Percentiles rank a stretch among this genome's conserved stretches.
Conservation (phyloP, 2,113 vertebrate species). For the Columbina picui region DNA sequence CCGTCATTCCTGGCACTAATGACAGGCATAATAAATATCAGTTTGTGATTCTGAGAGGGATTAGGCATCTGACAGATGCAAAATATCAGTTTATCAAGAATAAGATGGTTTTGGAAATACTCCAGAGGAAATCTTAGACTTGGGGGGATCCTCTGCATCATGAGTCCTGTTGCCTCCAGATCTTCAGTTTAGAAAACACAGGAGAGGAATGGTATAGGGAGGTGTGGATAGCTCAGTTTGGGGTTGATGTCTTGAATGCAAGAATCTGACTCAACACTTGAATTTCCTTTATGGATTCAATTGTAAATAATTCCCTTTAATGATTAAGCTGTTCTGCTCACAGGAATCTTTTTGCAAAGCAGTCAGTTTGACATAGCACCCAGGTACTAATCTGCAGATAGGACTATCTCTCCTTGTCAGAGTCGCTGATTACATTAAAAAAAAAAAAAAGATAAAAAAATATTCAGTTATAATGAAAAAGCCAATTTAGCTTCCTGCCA, state of each 20-base stretch:
- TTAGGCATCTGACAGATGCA: neutral
- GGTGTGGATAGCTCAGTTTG: neutral
- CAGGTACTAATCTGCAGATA: neutral
- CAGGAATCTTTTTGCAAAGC: neutral
- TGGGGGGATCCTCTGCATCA: neutral
- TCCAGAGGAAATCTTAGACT: neutral
- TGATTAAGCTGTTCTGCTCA: neutral
- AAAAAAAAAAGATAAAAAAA: neutral
- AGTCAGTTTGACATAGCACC: neutral
- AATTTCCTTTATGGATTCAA: slow-evolving; percentile 12
- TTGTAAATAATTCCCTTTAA: neutral
- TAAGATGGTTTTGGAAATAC: neutral
- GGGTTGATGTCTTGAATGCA: neutral
- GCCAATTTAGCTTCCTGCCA: slow-evolving; percentile 12
- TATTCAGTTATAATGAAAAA: neutral
- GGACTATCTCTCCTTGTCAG: neutral
- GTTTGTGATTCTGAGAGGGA: neutral
- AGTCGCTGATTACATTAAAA: neutral
- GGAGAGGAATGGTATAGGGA: neutral
- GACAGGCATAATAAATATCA: neutral
- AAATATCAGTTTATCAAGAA: neutral
- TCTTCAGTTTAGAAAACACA: neutral
- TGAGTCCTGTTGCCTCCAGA: rapidly evolving
- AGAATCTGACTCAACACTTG: neutral
- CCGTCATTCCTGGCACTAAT: neutral